A percentile compares a stretch with the other conserved stretches of the same genome.
Evolutionary conservation across 2,797 vertebrate genomes (phyloP).

Genomic region (Phaenicophaeus curvirostris): DNA sequence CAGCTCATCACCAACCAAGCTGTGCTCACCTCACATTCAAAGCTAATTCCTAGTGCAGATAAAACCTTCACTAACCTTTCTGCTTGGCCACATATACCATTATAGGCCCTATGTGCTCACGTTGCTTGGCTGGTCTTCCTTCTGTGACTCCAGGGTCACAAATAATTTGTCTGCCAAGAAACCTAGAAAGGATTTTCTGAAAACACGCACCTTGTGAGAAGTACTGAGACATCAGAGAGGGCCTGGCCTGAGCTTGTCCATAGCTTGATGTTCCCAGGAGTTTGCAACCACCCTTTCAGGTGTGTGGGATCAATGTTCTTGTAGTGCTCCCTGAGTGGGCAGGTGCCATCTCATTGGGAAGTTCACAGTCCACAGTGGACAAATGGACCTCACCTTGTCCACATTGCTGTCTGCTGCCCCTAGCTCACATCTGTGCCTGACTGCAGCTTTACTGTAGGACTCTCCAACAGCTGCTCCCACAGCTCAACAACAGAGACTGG

Average conservation of each 20-base stretch:
- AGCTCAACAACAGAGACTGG: not conserved
- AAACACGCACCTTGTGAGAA: accelerated
- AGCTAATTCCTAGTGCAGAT: not conserved
- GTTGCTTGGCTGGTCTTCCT: not conserved
- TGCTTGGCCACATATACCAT: not conserved
- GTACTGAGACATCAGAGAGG: not conserved
- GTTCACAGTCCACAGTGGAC: not conserved
- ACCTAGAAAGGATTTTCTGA: not conserved
- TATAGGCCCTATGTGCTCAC: not conserved
- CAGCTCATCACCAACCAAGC: not conserved
- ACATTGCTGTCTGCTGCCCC: not conserved
- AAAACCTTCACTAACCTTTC: not conserved
- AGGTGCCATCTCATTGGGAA: not conserved
- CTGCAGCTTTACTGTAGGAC: not conserved
- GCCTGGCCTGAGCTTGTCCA: not conserved
- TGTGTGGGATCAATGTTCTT: not conserved
- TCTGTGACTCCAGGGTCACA: not conserved
- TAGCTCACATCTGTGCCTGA: not conserved
- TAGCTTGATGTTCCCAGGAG: not conserved
- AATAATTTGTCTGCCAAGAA: not conserved
- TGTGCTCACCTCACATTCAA: not conserved
- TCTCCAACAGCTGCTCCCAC: not conserved
- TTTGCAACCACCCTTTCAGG: not conserved
- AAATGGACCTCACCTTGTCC: not conserved
- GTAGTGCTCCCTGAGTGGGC: not conserved